Evolutionary conservation across 2,888 invertebrate species (phyloP).

Genomic region (Alitta virens): DNA sequence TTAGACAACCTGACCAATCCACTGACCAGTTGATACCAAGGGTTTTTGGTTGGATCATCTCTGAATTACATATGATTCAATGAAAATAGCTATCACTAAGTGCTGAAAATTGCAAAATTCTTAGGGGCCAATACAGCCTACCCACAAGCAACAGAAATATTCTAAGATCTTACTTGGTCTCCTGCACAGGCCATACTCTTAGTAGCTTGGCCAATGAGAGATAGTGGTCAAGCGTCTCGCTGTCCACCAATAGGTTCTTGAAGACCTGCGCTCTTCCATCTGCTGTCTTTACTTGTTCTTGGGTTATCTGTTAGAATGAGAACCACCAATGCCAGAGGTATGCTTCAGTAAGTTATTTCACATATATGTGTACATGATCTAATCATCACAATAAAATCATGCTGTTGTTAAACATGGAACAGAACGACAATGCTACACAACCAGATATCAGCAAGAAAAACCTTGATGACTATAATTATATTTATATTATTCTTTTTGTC

Average conservation of each 20-base stretch:
- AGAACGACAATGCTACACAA: no score
- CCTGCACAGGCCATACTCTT: slow-evolving; percentile 42
- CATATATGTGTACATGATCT: no score
- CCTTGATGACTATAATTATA: no score
- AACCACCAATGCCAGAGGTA: no score
- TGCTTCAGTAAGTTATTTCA: no score
- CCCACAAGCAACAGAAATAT: no score
- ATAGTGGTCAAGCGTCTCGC: slow-evolving; percentile 32
- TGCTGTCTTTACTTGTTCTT: slow-evolving; percentile 34
- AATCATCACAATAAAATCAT: no score
- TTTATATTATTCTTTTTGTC: no score
- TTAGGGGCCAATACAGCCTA: no score
- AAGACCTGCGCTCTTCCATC: slow-evolving; percentile 37
- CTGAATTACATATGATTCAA: background rate
- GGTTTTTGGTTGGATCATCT: slow-evolving; percentile 9
- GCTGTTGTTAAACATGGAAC: no score
- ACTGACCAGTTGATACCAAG: slow-evolving; percentile 19
- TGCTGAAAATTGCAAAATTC: background rate
- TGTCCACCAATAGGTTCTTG: slow-evolving; percentile 32
- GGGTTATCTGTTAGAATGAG: slow-evolving; percentile 32
- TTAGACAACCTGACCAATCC: slow-evolving; percentile 1
- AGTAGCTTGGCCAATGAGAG: slow-evolving; percentile 39
- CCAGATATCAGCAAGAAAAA: no score
- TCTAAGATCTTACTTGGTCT: slow-evolving; percentile 4
- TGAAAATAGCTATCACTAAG: background rate